Conservation (phyloP, 2,888 invertebrate genomes). For the Acanthococcus lagerstroemiae region DNA sequence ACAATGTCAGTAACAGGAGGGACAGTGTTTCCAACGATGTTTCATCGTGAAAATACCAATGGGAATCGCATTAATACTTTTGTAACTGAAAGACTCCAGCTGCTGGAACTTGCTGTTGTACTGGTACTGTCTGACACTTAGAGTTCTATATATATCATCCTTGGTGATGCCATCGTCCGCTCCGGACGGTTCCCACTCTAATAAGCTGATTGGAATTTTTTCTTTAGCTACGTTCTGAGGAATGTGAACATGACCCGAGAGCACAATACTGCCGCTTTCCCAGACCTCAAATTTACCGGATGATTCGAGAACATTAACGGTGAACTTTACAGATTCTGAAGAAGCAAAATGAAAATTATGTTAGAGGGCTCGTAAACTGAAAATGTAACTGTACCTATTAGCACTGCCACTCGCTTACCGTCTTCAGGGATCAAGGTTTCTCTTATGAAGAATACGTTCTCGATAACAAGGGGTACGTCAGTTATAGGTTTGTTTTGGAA, state of each 20-base stretch:
- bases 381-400: background rate
- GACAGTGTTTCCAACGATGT: background rate
- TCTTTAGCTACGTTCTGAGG: constrained; percentile 47
- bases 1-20: background rate
- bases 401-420: constrained; percentile 14
- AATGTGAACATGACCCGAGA: constrained; percentile 62
- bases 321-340: constrained; percentile 60
- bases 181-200: constrained; percentile 37
- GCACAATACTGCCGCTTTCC: constrained; percentile 73
- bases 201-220: constrained; percentile 47
- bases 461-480: constrained; percentile 27
- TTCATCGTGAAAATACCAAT: background rate
- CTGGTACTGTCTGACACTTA: constrained; percentile 76
- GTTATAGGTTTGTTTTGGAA: constrained; percentile 24
- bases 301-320: constrained; percentile 70
- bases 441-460: constrained; percentile 30
- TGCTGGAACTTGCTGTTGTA: constrained; percentile 60
- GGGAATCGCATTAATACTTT: background rate
- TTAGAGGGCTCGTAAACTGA: background rate
- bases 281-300: constrained; percentile 80
- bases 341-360: no score
- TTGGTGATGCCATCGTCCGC: constrained; percentile 46
- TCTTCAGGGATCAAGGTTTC: constrained; percentile 23
- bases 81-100: background rate
- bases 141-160: constrained; percentile 74